Evolutionary conservation across 2,113 vertebrate genomes (phyloP).

Genomic region (Chitala chitala): DNA sequence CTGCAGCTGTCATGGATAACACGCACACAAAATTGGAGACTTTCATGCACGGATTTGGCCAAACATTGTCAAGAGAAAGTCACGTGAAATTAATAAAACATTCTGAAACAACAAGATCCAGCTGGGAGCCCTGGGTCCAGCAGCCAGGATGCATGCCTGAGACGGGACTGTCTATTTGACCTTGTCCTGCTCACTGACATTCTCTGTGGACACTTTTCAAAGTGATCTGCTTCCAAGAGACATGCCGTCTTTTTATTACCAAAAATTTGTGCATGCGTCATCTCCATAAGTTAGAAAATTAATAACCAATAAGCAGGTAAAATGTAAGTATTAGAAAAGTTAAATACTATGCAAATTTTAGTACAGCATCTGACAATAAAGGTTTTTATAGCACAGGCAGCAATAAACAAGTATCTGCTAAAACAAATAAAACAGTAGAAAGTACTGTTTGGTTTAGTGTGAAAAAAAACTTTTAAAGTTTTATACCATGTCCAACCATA

Average conservation of each 20-base stretch:
- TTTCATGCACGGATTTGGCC: conserved; percentile 42
- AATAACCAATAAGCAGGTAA: neutral
- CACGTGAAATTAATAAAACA: conserved; percentile 70
- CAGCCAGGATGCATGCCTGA: conserved; percentile 52
- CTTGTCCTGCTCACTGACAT: neutral
- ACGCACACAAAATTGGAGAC: conserved; percentile 86
- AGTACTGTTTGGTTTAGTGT: too few species aligned
- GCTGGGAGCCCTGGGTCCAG: conserved; percentile 83
- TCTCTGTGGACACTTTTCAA: neutral
- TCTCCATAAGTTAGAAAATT: neutral
- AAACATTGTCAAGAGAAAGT: conserved; percentile 48
- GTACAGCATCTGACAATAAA: neutral
- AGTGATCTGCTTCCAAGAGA: neutral
- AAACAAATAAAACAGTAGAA: neutral
- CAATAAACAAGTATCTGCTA: neutral
- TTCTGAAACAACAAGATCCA: conserved; percentile 94
- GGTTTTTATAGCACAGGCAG: neutral
- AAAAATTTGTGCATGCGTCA: neutral
- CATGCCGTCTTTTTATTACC: neutral
- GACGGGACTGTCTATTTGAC: neutral
- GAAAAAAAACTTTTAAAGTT: too few species aligned
- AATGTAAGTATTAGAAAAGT: neutral
- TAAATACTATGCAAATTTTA: neutral
- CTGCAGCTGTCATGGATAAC: conserved; percentile 93
- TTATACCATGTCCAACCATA: too few species aligned